Evolutionary conservation across 1,140 invertebrate genomes (phyloP), one percentile per base, ranked within the genome.

Genomic region (Drosophila leontia): DNA sequence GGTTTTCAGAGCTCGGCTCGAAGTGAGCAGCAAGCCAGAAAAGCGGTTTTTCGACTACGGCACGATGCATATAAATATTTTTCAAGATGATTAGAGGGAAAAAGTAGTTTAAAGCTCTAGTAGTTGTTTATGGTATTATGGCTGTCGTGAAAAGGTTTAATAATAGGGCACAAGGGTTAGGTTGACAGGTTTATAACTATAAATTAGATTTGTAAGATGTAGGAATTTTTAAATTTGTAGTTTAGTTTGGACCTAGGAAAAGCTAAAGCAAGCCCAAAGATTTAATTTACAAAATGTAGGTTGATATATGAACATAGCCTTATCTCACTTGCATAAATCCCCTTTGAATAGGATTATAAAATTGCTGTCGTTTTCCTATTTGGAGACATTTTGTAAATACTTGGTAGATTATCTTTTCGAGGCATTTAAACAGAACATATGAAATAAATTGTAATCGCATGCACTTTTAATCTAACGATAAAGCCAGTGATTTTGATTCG

Each of bases 21-120:
- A 82, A 13, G 48, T 63, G 19, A 48, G 41, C 8, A 39, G 19
- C 53, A 39, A n/a, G 35, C 53, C 53, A 55, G 32, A 26, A 3
- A 45, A 34, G 0, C n/a, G 60, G 3, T 62, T 47, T 13, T 23
- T 9, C 2, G 34, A 34, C 13, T 37, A 15, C 19, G 17, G 11
- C 3, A 9, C 37, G 12, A 8, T 63, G 34, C n/a, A 50, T 17
- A 34, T 68, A 12, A 51, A 34, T 13, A 34, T 69, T 35, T 51
- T 35, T 12, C 1, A 39, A 0, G 19, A 17, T 1, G 11, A n/a
- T 19, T 59, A 68, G 5, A 17, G 9, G 23, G 19, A 39, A 56
- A 26, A 39, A 39, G 11, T 56, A 26, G 34, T n/a, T 39, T 3
- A 37, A 37, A 37, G 8, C 8, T 13, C 3, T 8, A 19, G 15